Evolutionary conservation across 2,888 invertebrate species (phyloP), one percentile per base, ranked within the genome.

Genomic region (Cheilosia vulpina): DNA sequence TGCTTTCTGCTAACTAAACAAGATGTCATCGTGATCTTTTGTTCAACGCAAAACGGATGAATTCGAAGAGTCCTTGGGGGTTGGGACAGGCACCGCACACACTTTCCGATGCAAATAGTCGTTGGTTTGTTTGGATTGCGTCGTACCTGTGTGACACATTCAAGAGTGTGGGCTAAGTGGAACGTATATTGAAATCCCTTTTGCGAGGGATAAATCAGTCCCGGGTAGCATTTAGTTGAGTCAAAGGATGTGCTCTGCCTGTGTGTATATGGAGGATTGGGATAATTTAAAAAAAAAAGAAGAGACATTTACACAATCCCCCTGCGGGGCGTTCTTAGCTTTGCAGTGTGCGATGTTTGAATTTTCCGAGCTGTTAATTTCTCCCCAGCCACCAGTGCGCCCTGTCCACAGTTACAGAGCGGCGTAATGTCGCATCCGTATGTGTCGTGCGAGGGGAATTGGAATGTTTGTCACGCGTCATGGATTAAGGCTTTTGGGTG

Each of bases 1-100:
- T 63, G 72, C 81, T 81, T 66, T 81, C 57, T 76, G 85, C 85
- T 77, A 77, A 72, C 81, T 85, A 85, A 85, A 81, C 85, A 81
- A 76, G 72, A 72, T 77, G 77, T 66, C 72, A 68, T 55, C 66
- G 72, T 72, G 76, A 72, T 66, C 81, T 77, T 85, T 85, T 85
- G 81, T 85, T 77, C 69, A 41, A 52, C 17, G 58, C 58, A 11
- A 62, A 72, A 60, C 7, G 41, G 13, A 52, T 38, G 17, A 41
- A 47, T 41, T 27, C 24, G 17, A 41, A 47, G 47, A 50, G 24
- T 41, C 57, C 65, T 58, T 27, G 13, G 50, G 27, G 53, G n/a
- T 58, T 45, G 45, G 57, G 45, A 19, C 15, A 38, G 6, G 24
- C 15, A 52, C 52, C n/a, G 45, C 34, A 65, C 75, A 57, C 75